Percentiles rank a stretch among this genome's conserved stretches.
Evolutionary conservation across 92 coral and sea anemone genomes (phyloP).

Genomic region (Palythoa grandis): DNA sequence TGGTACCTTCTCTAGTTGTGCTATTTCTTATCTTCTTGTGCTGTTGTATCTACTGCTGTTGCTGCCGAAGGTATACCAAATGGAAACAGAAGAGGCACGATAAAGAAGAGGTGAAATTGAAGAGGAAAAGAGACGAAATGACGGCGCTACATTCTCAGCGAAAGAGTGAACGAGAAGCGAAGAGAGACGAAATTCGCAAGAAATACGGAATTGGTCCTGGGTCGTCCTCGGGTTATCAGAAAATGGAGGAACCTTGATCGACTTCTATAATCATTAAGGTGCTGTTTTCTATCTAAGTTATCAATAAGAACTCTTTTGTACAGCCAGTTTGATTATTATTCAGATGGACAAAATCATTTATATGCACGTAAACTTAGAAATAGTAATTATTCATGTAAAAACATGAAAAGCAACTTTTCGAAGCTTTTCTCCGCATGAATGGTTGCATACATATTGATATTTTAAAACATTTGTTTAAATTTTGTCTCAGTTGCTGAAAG

Average conservation of each 20-base stretch:
- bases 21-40: slow-evolving; percentile 80
- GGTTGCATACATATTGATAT: not conserved
- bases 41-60: slow-evolving; percentile 95
- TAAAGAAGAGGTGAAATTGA: slow-evolving; percentile 86
- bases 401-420: slow-evolving; percentile 13
- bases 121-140: slow-evolving; percentile 88
- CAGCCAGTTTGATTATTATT: not conserved
- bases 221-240: slow-evolving; percentile 84
- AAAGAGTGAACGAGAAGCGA: slow-evolving; percentile 81
- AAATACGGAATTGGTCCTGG: slow-evolving; percentile 90
- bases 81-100: slow-evolving; percentile 84
- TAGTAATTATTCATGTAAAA: slow-evolving; percentile 11
- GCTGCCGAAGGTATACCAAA: slow-evolving; percentile 87
- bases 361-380: not conserved
- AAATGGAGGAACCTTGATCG: slow-evolving; percentile 66
- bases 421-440: slow-evolving; percentile 28
- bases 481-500: not conserved
- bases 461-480: not conserved
- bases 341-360: not conserved
- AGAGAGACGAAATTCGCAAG: slow-evolving; percentile 90
- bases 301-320: not conserved
- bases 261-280: not conserved
- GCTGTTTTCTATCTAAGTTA: not conserved
- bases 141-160: slow-evolving; percentile 85
- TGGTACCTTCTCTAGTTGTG: slow-evolving; percentile 79